Conservation (phyloP, 1,140 invertebrate genomes). For the Solen grandis region DNA sequence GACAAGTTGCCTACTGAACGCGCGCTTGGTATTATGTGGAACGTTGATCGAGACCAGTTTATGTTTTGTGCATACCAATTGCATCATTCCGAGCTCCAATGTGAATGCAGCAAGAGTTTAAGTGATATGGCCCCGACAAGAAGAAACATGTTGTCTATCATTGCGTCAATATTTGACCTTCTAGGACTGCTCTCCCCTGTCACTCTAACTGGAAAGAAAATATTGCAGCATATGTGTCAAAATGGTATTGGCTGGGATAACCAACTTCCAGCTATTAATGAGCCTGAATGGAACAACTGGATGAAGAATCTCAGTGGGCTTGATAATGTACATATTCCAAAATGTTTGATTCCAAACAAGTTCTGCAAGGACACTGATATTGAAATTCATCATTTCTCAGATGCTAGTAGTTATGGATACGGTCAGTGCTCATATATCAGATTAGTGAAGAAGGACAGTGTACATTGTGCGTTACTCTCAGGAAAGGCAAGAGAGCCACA, state of each 20-base stretch:
- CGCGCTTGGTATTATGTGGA: constrained; percentile 64
- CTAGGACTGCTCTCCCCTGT: constrained; percentile 58
- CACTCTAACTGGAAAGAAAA: constrained; percentile 57
- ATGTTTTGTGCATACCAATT: constrained; percentile 26
- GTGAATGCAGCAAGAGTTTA: constrained; percentile 27
- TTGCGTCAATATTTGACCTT: constrained; percentile 59
- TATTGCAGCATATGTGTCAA: constrained; percentile 56
- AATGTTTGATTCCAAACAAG: constrained; percentile 55
- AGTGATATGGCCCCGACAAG: constrained; percentile 56
- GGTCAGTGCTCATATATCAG: constrained; percentile 59
- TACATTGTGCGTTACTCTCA: constrained; percentile 61
- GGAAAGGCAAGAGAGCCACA: constrained; percentile 59
- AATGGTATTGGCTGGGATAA: constrained; percentile 55
- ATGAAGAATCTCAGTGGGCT: constrained; percentile 43
- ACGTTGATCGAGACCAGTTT: constrained; percentile 62
- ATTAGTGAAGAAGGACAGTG: constrained; percentile 30
- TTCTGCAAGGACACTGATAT: constrained; percentile 30
- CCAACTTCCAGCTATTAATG: constrained; percentile 41
- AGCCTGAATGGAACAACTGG: constrained; percentile 50
- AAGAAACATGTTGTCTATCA: constrained; percentile 57
- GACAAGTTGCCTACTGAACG: constrained; percentile 62
- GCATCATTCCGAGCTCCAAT: not conserved
- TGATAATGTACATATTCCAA: constrained; percentile 27
- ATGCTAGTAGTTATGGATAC: constrained; percentile 61
- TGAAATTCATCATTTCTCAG: constrained; percentile 64